Percentiles rank a stretch among this genome's conserved stretches.
phyloP scores from a whole-genome alignment of 1,140 invertebrate genomes.

The Triops longicaudatus region DNA sequence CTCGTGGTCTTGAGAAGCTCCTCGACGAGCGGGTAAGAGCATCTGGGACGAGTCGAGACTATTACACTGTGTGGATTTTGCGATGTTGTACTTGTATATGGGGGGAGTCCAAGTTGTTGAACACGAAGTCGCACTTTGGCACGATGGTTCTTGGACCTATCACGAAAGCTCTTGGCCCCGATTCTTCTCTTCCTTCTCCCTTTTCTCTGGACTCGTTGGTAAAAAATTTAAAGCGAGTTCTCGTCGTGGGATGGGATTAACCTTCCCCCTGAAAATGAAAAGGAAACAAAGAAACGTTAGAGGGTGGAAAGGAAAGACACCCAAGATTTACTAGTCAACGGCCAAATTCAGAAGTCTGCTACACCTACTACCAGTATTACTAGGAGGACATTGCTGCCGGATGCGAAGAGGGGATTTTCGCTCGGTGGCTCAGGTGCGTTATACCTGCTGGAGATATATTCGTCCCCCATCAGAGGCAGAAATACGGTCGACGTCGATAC shows the following conservation, averaged over 20 bases:
- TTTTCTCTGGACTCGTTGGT: not conserved
- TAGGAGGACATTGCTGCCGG: not conserved
- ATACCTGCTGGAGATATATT: no score
- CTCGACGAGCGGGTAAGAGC: not conserved
- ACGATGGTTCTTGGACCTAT: not conserved
- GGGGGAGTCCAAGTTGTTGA: not conserved
- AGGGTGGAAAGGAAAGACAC: not conserved
- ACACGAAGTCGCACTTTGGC: slow-evolving; percentile 5
- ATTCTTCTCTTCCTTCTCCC: not conserved
- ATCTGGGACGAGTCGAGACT: not conserved
- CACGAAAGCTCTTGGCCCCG: not conserved
- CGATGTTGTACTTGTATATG: not conserved
- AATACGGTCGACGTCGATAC: no score
- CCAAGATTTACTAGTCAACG: not conserved
- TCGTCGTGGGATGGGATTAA: not conserved
- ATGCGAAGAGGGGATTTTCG: not conserved
- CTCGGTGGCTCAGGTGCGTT: not conserved
- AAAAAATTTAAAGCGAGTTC: not conserved
- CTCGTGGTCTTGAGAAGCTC: not conserved
- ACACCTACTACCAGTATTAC: not conserved
- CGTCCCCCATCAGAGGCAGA: no score
- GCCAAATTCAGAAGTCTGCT: not conserved
- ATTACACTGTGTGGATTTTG: not conserved
- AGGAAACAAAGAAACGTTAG: not conserved
- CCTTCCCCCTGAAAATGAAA: not conserved